Percentiles rank a stretch among this genome's conserved stretches.
phyloP scores from a whole-genome alignment of 2,797 vertebrate species.

The Syndactyla subalaris region DNA sequence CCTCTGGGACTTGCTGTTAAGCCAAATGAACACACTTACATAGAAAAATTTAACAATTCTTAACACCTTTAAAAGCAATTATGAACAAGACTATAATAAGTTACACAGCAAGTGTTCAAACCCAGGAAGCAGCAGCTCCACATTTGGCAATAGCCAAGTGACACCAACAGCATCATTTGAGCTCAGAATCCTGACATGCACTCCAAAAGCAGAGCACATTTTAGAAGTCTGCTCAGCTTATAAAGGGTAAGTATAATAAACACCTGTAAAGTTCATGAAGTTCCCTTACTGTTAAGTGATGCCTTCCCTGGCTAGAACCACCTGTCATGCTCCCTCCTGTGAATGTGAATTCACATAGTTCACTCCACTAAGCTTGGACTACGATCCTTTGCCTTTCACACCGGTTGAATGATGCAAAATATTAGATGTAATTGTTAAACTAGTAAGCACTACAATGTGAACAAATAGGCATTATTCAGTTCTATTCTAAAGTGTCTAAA shows the following conservation, averaged over 20 bases:
- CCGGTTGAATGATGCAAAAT: fast-evolving
- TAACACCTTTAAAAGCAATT: neutral
- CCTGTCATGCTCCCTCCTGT: too few species aligned
- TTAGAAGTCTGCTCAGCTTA: neutral
- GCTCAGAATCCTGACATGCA: neutral
- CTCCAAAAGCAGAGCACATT: neutral
- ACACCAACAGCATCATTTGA: fast-evolving
- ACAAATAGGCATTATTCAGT: neutral
- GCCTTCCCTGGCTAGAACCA: neutral
- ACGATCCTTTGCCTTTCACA: neutral
- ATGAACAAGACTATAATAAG: neutral
- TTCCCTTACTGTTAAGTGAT: neutral
- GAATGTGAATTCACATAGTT: neutral
- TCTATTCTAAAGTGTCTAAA: neutral
- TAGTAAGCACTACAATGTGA: neutral
- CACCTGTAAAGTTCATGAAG: neutral
- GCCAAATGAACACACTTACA: neutral
- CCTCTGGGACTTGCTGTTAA: neutral
- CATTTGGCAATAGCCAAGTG: neutral
- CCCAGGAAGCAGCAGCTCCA: neutral
- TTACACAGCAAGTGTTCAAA: fast-evolving
- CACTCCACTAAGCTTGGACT: neutral
- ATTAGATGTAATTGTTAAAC: neutral
- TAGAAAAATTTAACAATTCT: neutral
- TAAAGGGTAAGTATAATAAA: neutral